Evolutionary conservation across 2,797 vertebrate species (phyloP), one percentile per base, ranked within the genome.

Genomic region (Mus spretus): DNA sequence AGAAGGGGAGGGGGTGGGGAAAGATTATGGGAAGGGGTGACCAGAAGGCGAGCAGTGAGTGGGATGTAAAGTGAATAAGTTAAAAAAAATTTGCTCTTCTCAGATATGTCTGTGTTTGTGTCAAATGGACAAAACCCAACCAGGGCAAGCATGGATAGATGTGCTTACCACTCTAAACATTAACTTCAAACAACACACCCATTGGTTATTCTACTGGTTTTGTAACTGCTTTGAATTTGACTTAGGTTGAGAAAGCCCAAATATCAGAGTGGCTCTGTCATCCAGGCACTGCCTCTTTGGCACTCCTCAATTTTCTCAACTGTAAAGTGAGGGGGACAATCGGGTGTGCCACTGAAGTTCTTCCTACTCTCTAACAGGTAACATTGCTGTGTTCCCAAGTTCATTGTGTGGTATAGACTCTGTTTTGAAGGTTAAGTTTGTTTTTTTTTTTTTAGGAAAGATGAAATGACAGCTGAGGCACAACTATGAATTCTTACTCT

Each of bases 401-500:
- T 90, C 72, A 79, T 28, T 24, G 1, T 67, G 34, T 75, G 78
- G 3, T 67, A 20, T 67, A 70, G 9, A 40, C 8, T 67, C 40
- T 28, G 67, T 67, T 87, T 61, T 20, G 31, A 70, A 80, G 75
- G 24, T 72, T 81, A 86, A 63, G 40, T 74, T 87, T 93, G 6
- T 6, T 50, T 47, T 47, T 47, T 47, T 3, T 50, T 50, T 50
- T 91, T 77, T 53, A 28, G 87, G 40, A 93, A 90, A 89, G 47
- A 63, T 7, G 50, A 47, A 7, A 17, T 28, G 14, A 74, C 40
- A 88, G 13, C 67, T 47, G 75, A 91, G 89, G 67, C 8, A 82
- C 63, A 93, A 81, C 53, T 77, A 50, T n/a, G 19, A 90, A 86
- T 94, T 95, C 55, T 83, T 83, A 19, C 19, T 80, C 61, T 83